Base-by-base conservation (phyloP, 2,797 vertebrate species). In the Platalea minor region DNA sequence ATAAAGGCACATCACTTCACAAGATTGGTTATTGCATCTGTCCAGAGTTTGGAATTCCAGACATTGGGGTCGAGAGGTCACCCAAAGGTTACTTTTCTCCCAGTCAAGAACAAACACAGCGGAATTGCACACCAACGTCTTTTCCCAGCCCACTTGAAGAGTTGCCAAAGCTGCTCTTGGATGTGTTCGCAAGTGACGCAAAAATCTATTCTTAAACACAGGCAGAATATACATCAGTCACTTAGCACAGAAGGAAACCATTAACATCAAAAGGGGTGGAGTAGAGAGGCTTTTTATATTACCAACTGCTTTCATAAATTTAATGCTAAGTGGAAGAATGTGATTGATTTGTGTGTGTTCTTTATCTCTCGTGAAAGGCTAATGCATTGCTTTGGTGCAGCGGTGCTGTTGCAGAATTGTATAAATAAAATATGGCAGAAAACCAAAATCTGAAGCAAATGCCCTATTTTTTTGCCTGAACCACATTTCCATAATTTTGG, bases 221-320 rank as follows among this genome's bases (percentile, higher is more conserved):
- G 95, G 94, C 97, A 96, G 97, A 97, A 85, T 98, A 96, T 97
- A 97, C 98, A 95, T 98, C 97, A 97, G 97, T 98, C 97, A 97
- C 97, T 97, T 88, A 97, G 96, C 96, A 96, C 98, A 98, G 98
- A 98, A 98, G 98, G 98, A 98, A 98, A 93, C 97, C 93, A 98
- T 99, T 98, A 98, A 96, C 92, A 97, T 98, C 96, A 96, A 93
- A 96, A 97, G 97, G 95, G 97, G 97, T 93, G 94, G 92, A 96
- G 95, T 93, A 91, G 79, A 70, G 93, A 84, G 82, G 60, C 60
- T 96, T 93, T 93, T 97, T 96, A 92, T 98, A 83, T 76, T 96
- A 89, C 94, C 95, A 93, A 60, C 82, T 91, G 75, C 82, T 95
- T 57, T 89, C 95, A 92, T 96, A 96, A 96, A 92, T 93, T 88